phyloP scores from a whole-genome alignment of 2,113 vertebrate species.

The Corythoichthys haematopterus region DNA sequence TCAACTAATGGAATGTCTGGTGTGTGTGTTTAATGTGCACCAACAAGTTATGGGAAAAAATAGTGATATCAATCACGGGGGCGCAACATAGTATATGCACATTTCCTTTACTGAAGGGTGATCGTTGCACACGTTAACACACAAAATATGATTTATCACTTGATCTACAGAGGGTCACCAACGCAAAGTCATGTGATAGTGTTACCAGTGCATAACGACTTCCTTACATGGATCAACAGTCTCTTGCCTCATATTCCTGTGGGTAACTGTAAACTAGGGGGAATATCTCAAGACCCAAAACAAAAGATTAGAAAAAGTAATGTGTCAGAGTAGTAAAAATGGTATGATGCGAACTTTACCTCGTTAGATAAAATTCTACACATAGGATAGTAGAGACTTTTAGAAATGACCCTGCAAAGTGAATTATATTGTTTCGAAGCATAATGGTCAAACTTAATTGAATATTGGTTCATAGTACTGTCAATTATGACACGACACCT shows the following conservation, averaged over 20 bases:
- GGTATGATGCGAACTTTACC: too few species aligned
- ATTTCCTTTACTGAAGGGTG: neutral
- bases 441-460: too few species aligned
- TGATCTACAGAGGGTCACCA: neutral
- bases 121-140: neutral
- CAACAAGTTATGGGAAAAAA: neutral
- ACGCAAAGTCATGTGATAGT: conserved; percentile 3
- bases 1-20: too few species aligned
- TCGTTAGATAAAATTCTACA: neutral
- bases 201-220: conserved; percentile 13
- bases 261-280: neutral
- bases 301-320: neutral
- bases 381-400: neutral
- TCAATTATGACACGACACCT: too few species aligned
- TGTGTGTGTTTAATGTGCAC: neutral
- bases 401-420: neutral
- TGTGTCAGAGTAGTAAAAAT: neutral
- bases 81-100: neutral
- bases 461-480: too few species aligned
- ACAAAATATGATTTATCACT: neutral
- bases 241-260: neutral
- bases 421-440: neutral
- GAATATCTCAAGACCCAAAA: neutral
- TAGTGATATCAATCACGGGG: neutral
- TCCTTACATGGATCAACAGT: neutral